Evolutionary conservation across 2,797 vertebrate genomes (phyloP), one percentile per base, ranked within the genome.

Genomic region (Neosalanx taihuensis): DNA sequence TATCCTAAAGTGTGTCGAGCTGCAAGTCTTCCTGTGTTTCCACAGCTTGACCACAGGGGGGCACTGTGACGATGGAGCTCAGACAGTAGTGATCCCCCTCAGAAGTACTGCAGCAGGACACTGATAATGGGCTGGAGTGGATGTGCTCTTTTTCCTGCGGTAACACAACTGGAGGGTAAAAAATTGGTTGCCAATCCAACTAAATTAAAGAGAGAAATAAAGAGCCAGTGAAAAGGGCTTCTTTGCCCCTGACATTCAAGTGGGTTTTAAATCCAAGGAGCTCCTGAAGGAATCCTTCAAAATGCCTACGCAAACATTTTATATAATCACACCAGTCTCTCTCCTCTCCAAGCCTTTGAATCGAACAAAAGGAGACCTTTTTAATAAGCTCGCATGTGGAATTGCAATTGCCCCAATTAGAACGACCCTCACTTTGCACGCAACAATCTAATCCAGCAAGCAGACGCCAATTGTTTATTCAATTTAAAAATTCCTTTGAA

Each of bases 181-280:
- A 37, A 64, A 75, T 79, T 76, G 78, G 79, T 85, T 76, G 64
- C 72, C 70, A 70, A 78, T 83, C 81, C 83, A 76, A 79, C 76
- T 66, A 58, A 65, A 66, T 53, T 37, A 59, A 23, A 64, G 68
- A 71, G 67, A 61, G 57, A 77, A 67, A 79, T 51, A 70, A 67
- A 68, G 60, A 68, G 62, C 33, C 46, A 70, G 67, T 64, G 62
- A 67, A 74, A 72, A 77, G 58, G 1, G 69, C 15, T 58, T 66
- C 65, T 62, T 53, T 73, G 64, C 73, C 46, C 63, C 75, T 85
- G 81, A 82, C 83, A 81, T 83, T 74, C 70, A 75, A 75, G 76
- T 65, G 67, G 73, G 72, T 79, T 83, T 80, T 59, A 73, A 72
- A 75, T 72, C 70, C 66, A 51, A 49, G 29, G 62, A 53, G 15